Conservation (phyloP, 2,113 vertebrate species). For the Psittacara wagleri region DNA sequence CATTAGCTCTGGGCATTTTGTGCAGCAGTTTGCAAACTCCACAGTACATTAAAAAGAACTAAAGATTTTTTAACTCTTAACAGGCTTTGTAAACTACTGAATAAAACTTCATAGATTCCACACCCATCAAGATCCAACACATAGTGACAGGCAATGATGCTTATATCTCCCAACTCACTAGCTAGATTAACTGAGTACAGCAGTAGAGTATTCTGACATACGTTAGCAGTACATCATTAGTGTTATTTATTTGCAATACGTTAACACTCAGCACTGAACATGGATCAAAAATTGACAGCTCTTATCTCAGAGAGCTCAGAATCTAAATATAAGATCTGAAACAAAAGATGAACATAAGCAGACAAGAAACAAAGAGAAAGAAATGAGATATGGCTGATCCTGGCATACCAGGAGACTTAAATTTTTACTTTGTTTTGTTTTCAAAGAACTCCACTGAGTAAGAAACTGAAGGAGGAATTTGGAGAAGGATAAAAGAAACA, state of each 20-base stretch:
- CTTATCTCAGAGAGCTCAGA: neutral
- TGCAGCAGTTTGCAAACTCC: neutral
- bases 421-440: neutral
- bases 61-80: neutral
- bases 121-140: neutral
- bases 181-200: neutral
- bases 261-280: neutral
- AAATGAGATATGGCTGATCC: neutral
- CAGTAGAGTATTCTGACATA: neutral
- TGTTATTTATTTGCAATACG: conserved; percentile 32
- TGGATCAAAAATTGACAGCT: conserved; percentile 19
- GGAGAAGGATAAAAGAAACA: neutral
- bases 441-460: neutral
- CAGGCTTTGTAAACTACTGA: neutral
- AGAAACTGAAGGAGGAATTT: neutral
- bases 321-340: conserved; percentile 4
- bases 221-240: neutral
- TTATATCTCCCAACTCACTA: neutral
- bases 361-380: neutral
- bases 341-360: neutral
- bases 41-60: neutral
- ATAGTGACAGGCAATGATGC: neutral
- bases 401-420: neutral
- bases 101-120: neutral
- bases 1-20: neutral